phyloP scores from a whole-genome alignment of 2,888 invertebrate genomes.

The Dioctria rufipes region DNA sequence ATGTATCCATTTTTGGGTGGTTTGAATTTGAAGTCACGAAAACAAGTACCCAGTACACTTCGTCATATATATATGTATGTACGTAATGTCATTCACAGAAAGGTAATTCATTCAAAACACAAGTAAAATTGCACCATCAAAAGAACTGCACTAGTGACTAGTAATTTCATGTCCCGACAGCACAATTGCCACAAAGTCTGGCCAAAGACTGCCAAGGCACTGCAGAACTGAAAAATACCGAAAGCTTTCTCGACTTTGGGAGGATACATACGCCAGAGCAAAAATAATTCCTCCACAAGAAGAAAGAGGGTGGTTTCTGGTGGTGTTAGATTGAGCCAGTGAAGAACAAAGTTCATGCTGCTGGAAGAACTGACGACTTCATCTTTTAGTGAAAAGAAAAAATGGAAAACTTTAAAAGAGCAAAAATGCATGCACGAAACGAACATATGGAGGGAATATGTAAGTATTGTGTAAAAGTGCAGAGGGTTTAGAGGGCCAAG shows the following conservation, averaged over 20 bases:
- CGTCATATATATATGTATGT: neutral
- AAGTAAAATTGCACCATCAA: constrained; percentile 25
- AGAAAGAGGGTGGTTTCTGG: neutral
- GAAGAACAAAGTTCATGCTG: neutral
- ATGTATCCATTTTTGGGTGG: constrained; percentile 65
- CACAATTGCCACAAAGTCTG: constrained; percentile 49
- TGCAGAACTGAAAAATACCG: constrained; percentile 31
- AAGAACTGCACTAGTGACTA: constrained; percentile 1
- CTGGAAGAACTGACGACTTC: neutral
- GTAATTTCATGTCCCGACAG: constrained; percentile 11
- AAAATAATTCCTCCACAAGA: neutral
- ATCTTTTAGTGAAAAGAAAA: neutral
- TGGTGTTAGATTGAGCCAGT: neutral
- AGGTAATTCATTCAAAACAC: neutral
- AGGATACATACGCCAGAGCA: no score
- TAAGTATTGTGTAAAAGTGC: neutral
- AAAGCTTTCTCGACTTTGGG: constrained; percentile 12
- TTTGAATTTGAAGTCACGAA: constrained; percentile 9
- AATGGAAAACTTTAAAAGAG: neutral
- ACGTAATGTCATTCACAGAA: neutral
- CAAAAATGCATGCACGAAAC: neutral
- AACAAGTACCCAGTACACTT: neutral
- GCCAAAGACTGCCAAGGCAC: constrained; percentile 43
- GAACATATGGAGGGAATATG: neutral
- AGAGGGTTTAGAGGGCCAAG: neutral